Conservation (phyloP, 2,113 vertebrate species). For the Morphnarchus princeps region DNA sequence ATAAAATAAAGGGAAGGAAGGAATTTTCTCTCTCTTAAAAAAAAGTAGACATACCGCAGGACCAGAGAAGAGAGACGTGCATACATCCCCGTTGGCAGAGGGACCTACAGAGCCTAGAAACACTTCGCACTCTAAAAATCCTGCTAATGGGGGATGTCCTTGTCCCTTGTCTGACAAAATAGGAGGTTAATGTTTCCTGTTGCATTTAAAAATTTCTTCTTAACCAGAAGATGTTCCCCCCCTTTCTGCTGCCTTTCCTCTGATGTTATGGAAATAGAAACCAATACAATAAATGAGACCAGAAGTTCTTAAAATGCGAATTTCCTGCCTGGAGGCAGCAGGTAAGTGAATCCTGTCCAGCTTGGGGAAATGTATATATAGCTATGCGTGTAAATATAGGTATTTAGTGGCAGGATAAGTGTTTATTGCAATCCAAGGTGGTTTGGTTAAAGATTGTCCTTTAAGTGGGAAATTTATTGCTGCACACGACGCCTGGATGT, state of each 20-base stretch:
- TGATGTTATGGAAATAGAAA: conserved; percentile 70
- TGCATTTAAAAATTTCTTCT: background rate
- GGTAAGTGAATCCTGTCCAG: conserved; percentile 55
- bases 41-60: background rate
- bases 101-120: background rate
- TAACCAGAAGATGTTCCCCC: conserved; percentile 4
- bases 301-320: conserved; percentile 51
- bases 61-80: background rate
- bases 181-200: conserved; percentile 47
- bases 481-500: background rate
- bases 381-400: conserved; percentile 22
- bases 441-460: background rate
- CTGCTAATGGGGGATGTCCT: background rate
- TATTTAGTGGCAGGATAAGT: background rate
- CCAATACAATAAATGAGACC: conserved; percentile 62
- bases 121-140: background rate
- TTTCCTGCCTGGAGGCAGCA: conserved; percentile 70
- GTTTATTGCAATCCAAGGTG: background rate
- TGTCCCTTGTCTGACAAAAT: background rate
- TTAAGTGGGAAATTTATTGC: background rate
- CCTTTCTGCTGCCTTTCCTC: conserved; percentile 56
- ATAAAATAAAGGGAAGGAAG: conserved; percentile 8
- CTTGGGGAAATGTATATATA: background rate
- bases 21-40: background rate
- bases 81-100: background rate